Base-by-base conservation (phyloP, 2,888 invertebrate genomes). In the Stenotaenia linearis region DNA sequence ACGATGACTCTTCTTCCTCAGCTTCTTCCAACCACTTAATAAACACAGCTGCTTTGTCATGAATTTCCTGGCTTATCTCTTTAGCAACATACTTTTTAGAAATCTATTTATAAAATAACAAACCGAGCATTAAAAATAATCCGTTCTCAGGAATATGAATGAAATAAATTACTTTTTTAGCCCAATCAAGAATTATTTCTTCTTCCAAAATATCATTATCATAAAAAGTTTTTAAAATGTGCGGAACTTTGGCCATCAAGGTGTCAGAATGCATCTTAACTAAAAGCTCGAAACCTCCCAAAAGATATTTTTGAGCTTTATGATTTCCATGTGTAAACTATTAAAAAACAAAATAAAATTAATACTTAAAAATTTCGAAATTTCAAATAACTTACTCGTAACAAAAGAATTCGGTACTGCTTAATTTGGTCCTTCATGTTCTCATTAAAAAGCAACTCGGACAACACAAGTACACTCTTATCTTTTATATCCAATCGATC, bases 131-230 rank as follows among this genome's bases (percentile, higher is more conserved):
- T 12, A 9, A 12, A 75, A 75, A 10, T 15, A 12, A 61, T 23
- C 15, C 7, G 7, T 61, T 23, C 23, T 37, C 32, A 32, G 7
- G 18, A 18, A 18, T 18, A 74, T 23, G 4, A 23, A 74, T 23
- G 6, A 2, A 76, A 40, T 21, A n/a, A 32, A 93, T 93, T 78
- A 96, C 93, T 90, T 97, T 98, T 83, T 92, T 93, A 9, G 93
- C 92, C 99, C 99, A 99, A 82, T 98, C 97, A 81, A 98, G 88
- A 83, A 99, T 89, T 75, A 94, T 92, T 85, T 95, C 93, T 88
- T 99, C 99, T 83, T 96, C 96, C 84, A 99, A 89, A 84, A 99
- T 93, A 88, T 99, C 99, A 83, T 89, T 87, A 88, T 99, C 98
- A 88, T 99, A 99, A 85, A 99, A 91, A 82, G 93, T 88, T 90